These are phyloP conservation scores for Ariolimax columbianus DNA, from an alignment of 2,888 invertebrate genomes.

Conservation along the genomic window DNA sequence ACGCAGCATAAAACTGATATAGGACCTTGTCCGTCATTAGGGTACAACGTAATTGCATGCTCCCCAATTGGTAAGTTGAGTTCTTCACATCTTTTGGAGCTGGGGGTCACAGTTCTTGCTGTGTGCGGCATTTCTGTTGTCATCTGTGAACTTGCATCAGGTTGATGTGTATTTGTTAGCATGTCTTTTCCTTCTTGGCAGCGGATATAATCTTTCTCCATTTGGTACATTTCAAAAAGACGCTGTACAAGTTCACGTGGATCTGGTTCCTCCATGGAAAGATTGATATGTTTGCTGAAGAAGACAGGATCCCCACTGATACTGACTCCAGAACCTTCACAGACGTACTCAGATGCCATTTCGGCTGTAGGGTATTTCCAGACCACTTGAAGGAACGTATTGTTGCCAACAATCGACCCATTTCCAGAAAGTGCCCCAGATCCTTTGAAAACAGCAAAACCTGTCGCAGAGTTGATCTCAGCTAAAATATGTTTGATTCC, in stretches of 20 bases:
- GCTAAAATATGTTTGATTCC: slow-evolving; percentile 8
- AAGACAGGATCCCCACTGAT: slow-evolving; percentile 13
- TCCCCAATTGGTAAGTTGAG: too few relatives aligned
- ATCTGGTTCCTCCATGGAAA: not conserved
- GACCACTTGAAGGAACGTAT: not conserved
- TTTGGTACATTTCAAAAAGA: not conserved
- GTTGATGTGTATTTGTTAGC: too few relatives aligned
- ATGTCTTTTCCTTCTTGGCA: not conserved
- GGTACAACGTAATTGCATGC: not conserved
- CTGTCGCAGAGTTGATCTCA: not conserved
- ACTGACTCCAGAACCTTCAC: slow-evolving; percentile 20
- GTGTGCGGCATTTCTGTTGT: not conserved
- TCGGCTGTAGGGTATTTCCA: not conserved
- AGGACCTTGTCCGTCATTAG: slow-evolving; percentile 3
- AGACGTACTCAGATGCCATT: slow-evolving; percentile 9
- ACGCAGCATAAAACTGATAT: slow-evolving; percentile 31
- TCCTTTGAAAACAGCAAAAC: too few relatives aligned
- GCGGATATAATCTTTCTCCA: not conserved
- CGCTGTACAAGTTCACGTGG: not conserved
- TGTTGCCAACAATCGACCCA: not conserved
- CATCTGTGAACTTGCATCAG: too few relatives aligned
- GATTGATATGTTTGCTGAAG: not conserved
- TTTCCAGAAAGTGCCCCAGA: not conserved
- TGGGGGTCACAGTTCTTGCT: not conserved
- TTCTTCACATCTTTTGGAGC: too few relatives aligned